Conservation (phyloP, 1,140 invertebrate genomes). For the Plutomurus gul region DNA sequence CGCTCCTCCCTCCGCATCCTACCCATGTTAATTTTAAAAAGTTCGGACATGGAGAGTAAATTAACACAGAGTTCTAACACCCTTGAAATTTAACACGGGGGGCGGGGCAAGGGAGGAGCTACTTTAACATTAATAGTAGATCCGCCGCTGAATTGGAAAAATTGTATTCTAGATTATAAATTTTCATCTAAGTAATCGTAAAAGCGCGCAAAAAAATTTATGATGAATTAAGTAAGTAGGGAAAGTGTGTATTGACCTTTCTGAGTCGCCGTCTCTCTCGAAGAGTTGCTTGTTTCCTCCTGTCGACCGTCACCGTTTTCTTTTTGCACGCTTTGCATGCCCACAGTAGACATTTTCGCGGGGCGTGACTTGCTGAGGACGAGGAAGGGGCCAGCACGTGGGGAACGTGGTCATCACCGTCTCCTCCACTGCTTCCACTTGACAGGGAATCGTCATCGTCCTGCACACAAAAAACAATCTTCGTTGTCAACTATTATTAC, state of each 20-base stretch:
- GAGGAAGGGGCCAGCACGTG: slow-evolving; percentile 63
- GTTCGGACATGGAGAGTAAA: too few species aligned
- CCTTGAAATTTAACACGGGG: too few species aligned
- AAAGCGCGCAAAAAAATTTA: too few species aligned
- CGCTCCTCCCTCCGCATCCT: too few species aligned
- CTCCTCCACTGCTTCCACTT: slow-evolving; percentile 45
- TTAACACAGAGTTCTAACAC: too few species aligned
- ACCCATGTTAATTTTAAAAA: too few species aligned
- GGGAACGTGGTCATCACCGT: slow-evolving; percentile 55
- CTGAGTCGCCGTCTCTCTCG: slow-evolving; percentile 86
- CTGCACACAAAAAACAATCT: slow-evolving; percentile 47
- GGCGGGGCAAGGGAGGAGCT: too few species aligned
- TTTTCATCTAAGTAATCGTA: too few species aligned
- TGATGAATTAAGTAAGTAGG: too few species aligned
- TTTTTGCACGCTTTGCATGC: slow-evolving; percentile 95
- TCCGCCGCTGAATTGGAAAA: too few species aligned
- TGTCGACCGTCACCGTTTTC: slow-evolving; percentile 90
- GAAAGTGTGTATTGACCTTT: slow-evolving; percentile 75
- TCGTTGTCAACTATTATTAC: not conserved
- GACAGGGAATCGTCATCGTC: slow-evolving; percentile 57
- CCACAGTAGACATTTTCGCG: slow-evolving; percentile 84
- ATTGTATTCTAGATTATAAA: too few species aligned
- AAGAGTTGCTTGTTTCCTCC: slow-evolving; percentile 94
- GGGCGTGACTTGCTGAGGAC: slow-evolving; percentile 60
- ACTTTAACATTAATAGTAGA: too few species aligned